Percentiles rank a stretch among this genome's conserved stretches.
These are phyloP conservation scores for Hippoglossus hippoglossus DNA, from an alignment of 2,797 vertebrate species.

Conservation along the genomic window DNA sequence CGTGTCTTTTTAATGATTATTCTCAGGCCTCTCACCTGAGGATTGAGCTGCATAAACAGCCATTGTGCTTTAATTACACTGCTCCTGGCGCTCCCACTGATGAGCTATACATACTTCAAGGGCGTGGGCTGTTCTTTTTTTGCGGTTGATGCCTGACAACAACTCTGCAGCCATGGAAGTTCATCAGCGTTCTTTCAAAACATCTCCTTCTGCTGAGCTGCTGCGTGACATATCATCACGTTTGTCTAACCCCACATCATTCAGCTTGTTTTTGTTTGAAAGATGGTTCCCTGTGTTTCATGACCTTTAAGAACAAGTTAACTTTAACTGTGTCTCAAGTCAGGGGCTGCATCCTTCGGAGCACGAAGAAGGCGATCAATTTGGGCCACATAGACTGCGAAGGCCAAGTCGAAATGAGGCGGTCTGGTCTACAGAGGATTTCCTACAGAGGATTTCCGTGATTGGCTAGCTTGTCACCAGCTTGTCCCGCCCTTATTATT, in stretches of 20 bases:
- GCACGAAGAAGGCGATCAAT: no score
- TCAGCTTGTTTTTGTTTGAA: background rate
- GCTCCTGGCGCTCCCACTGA: conserved; percentile 25
- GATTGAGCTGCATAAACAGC: conserved; percentile 31
- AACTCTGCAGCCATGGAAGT: conserved; percentile 1
- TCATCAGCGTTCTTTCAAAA: conserved; percentile 15
- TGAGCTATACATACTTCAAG: conserved; percentile 23
- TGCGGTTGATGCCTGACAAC: conserved; percentile 16
- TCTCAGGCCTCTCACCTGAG: conserved; percentile 53
- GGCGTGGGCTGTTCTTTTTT: background rate
- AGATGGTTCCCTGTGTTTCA: background rate
- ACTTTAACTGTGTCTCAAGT: no score
- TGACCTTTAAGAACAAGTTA: background rate
- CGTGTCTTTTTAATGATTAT: conserved; percentile 1
- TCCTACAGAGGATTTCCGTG: no score
- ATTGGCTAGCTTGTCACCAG: no score
- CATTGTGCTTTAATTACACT: conserved; percentile 35
- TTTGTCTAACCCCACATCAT: background rate
- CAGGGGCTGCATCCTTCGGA: no score
- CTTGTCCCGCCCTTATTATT: no score
- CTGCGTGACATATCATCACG: conserved; percentile 31
- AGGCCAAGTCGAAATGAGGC: no score
- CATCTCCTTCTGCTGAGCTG: background rate
- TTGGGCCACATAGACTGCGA: no score
- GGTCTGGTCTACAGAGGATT: no score